Evolutionary conservation across 2,797 vertebrate species (phyloP).

Genomic region (Hippoglossus hippoglossus): DNA sequence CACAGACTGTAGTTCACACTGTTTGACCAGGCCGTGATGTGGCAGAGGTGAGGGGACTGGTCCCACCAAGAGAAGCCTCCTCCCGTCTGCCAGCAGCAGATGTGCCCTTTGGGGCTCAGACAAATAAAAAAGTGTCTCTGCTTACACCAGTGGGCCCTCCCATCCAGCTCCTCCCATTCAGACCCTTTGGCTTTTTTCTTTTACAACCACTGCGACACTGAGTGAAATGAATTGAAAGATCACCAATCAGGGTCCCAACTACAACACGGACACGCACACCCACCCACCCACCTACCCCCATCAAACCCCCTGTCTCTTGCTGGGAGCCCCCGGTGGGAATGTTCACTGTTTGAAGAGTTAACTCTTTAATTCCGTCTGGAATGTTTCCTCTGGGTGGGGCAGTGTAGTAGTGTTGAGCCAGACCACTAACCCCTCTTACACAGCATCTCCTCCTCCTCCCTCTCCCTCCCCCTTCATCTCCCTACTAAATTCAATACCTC

Average conservation of each 20-base stretch:
- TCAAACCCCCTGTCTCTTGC: constrained; percentile 62
- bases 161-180: constrained; percentile 70
- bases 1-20: constrained; percentile 18
- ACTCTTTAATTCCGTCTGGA: constrained; percentile 88
- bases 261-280: constrained; percentile 63
- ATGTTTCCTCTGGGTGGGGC: constrained; percentile 89
- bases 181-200: constrained; percentile 69
- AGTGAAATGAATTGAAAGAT: constrained; percentile 81
- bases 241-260: constrained; percentile 73
- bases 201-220: constrained; percentile 72
- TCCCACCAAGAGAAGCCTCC: constrained; percentile 51
- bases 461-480: constrained; percentile 70
- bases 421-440: constrained; percentile 72
- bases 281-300: constrained; percentile 46
- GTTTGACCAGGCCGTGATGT: constrained; percentile 33
- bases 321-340: constrained; percentile 79
- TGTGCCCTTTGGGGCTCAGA: constrained; percentile 74
- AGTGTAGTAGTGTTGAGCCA: constrained; percentile 75
- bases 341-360: constrained; percentile 85
- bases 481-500: constrained; percentile 85
- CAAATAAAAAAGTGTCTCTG: constrained; percentile 75
- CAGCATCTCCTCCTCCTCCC: constrained; percentile 44
- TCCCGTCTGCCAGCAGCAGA: constrained; percentile 69
- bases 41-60: constrained; percentile 39
- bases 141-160: constrained; percentile 52